phyloP scores from a whole-genome alignment of 1,140 invertebrate genomes.

The Drosophila watanabei region DNA sequence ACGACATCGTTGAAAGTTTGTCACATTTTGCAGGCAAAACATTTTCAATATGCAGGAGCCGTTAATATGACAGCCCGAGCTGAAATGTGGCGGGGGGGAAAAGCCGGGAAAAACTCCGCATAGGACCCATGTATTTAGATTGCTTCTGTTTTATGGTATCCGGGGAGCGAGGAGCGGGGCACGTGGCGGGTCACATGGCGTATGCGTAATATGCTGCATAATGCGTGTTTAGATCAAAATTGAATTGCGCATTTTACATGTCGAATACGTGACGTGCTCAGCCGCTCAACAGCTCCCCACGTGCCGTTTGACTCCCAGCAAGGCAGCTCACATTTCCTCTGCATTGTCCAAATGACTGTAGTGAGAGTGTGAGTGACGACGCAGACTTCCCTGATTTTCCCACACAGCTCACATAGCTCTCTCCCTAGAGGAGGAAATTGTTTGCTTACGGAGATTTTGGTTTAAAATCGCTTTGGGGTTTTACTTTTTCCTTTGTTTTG shows the following conservation, averaged over 20 bases:
- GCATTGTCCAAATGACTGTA: conserved; percentile 61
- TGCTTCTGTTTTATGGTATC: conserved; percentile 52
- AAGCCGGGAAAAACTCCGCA: conserved; percentile 24
- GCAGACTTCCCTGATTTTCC: conserved; percentile 36
- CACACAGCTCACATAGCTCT: neutral
- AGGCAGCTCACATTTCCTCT: conserved; percentile 46
- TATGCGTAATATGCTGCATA: conserved; percentile 82
- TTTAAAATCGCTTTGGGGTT: conserved; percentile 14
- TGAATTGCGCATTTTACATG: conserved; percentile 81
- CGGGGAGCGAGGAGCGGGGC: neutral
- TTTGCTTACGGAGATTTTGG: conserved; percentile 28
- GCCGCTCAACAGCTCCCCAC: conserved; percentile 19
- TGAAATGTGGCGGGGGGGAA: conserved; percentile 1
- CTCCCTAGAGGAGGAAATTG: neutral
- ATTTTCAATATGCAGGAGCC: conserved; percentile 82
- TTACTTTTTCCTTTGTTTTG: neutral
- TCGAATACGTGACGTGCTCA: conserved; percentile 74
- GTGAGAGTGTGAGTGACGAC: conserved; percentile 22
- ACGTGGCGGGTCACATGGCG: conserved; percentile 40
- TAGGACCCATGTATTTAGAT: conserved; percentile 52
- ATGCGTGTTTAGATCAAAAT: conserved; percentile 82
- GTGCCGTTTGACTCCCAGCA: conserved; percentile 5
- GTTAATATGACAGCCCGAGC: conserved; percentile 66
- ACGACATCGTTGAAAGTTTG: conserved; percentile 78
- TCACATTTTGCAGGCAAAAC: conserved; percentile 76